These are phyloP conservation scores for Antedon mediterranea DNA, from an alignment of 53 echinoderm and acorn worm genomes.

Conservation along the genomic window DNA sequence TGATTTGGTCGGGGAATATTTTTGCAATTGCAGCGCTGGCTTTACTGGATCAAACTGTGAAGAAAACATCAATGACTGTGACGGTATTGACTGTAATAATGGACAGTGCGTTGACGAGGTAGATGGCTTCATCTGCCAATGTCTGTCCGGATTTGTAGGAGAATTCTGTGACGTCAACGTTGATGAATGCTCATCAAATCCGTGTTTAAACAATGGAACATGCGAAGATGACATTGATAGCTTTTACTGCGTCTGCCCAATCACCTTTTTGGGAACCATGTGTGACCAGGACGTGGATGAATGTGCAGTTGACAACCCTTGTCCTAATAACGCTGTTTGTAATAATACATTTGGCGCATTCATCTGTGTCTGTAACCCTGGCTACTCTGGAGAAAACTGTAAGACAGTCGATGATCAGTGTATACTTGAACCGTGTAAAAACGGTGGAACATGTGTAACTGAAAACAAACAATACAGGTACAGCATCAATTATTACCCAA, in stretches of 20 bases:
- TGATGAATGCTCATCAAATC: not conserved
- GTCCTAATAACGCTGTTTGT: not conserved
- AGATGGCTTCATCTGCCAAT: not conserved
- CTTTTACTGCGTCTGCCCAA: conserved; percentile 6
- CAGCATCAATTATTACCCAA: not conserved
- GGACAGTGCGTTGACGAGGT: not conserved
- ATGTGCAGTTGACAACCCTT: not conserved
- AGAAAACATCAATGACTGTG: not conserved
- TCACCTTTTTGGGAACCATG: not conserved
- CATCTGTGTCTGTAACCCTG: not conserved
- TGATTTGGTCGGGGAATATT: not conserved
- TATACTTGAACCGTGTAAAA: not conserved
- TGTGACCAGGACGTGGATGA: conserved; percentile 10
- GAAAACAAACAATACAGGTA: not conserved
- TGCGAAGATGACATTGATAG: conserved; percentile 11
- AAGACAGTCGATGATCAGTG: not conserved
- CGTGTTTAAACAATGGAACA: conserved; percentile 6
- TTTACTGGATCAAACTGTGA: conserved; percentile 14
- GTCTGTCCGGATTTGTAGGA: conserved; percentile 1
- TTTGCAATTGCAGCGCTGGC: not conserved
- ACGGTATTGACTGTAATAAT: not conserved
- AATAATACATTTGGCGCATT: not conserved
- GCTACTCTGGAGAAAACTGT: not conserved
- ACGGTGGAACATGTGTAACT: not conserved
- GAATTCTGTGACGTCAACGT: not conserved